Evolutionary conservation across 2,113 vertebrate genomes (phyloP).

Genomic region (Heloderma charlesbogerti): DNA sequence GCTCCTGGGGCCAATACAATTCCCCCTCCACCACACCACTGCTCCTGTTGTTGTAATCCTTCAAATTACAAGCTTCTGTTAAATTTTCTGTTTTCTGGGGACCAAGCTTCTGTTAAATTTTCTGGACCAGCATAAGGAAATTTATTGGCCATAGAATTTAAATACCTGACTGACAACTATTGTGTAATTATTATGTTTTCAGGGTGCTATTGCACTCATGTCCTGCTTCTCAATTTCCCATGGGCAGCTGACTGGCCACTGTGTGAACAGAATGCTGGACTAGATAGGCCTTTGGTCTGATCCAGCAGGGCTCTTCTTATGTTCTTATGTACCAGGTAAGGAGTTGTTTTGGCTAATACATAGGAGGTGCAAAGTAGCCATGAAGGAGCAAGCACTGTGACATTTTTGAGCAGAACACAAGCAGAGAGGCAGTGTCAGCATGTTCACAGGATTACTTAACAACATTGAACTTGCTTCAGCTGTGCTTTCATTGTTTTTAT

Average conservation of each 20-base stretch:
- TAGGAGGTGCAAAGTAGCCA: background rate
- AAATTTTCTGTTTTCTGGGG: background rate
- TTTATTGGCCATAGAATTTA: background rate
- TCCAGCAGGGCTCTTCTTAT: too few species aligned
- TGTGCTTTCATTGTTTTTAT: too few species aligned
- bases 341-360: too few species aligned
- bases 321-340: too few species aligned
- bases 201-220: too few species aligned
- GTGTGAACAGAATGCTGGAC: too few species aligned
- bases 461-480: background rate
- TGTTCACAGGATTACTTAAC: background rate
- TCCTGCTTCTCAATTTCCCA: too few species aligned
- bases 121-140: background rate
- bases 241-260: too few species aligned
- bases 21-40: too few species aligned
- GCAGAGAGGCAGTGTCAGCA: background rate
- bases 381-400: background rate
- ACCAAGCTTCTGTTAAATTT: background rate
- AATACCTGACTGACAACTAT: background rate
- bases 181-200: background rate
- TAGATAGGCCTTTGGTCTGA: too few species aligned
- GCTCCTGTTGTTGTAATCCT: background rate
- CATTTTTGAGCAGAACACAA: background rate
- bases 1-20: too few species aligned
- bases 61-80: too few species aligned